Percentiles rank a stretch among this genome's conserved stretches.
Conservation (phyloP, 2,888 invertebrate species). For the Chymomyza caudatula region DNA sequence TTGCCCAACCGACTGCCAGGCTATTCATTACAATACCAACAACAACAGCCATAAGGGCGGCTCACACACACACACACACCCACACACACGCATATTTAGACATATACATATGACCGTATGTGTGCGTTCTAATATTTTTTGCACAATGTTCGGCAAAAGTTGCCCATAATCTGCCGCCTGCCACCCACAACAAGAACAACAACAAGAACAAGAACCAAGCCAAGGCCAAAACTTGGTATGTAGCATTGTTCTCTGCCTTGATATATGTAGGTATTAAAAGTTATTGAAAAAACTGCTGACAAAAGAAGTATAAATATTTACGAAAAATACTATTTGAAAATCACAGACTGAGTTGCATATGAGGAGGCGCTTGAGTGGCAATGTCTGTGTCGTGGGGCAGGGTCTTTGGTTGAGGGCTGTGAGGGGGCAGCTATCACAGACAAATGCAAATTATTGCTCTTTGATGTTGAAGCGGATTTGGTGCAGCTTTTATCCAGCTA, state of each 20-base stretch:
- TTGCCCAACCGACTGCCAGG: conserved; percentile 55
- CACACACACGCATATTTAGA: conserved; percentile 18
- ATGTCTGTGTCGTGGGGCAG: conserved; percentile 28
- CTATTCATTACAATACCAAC: conserved; percentile 71
- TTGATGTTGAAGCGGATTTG: conserved; percentile 51
- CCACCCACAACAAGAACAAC: background rate
- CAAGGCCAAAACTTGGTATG: conserved; percentile 3
- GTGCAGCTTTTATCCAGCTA: background rate
- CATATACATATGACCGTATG: conserved; percentile 18
- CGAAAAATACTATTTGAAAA: conserved; percentile 65
- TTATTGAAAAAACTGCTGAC: conserved; percentile 74
- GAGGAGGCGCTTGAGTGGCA: conserved; percentile 8
- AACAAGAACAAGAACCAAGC: background rate
- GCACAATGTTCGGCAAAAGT: conserved; percentile 45
- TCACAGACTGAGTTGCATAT: conserved; percentile 15
- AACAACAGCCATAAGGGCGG: conserved; percentile 25
- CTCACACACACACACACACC: conserved; percentile 7
- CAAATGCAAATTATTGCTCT: conserved; percentile 61
- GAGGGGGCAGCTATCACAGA: no score
- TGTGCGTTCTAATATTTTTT: conserved; percentile 40
- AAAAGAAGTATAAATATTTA: conserved; percentile 76
- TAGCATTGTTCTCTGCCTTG: conserved; percentile 58
- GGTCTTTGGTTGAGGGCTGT: no score
- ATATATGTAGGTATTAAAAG: conserved; percentile 67
- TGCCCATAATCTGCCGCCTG: conserved; percentile 51